phyloP scores from a whole-genome alignment of 64 coral and sea anemone species.

The Actinia equina region DNA sequence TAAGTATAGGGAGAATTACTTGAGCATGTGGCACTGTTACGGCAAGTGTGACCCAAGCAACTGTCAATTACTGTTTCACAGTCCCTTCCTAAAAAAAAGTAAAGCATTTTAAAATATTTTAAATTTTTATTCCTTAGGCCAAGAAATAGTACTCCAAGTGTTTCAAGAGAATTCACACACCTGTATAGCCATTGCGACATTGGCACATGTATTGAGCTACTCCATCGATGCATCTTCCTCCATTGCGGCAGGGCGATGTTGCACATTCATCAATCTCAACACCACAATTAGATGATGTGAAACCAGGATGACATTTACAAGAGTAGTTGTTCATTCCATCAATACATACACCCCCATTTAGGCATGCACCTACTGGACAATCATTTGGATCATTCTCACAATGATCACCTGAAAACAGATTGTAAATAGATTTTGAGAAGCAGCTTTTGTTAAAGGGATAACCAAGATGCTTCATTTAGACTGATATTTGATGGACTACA shows the following conservation, averaged over 20 bases:
- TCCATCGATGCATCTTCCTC: conserved; percentile 54
- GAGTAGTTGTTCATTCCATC: conserved; percentile 52
- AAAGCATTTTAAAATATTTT: not conserved
- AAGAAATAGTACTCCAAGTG: not conserved
- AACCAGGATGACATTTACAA: conserved; percentile 55
- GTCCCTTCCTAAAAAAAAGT: conserved; percentile 31
- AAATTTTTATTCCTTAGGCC: not conserved
- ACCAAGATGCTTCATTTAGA: no score
- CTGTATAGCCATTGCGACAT: conserved; percentile 40
- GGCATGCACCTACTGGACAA: conserved; percentile 22
- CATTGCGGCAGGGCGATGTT: conserved; percentile 55
- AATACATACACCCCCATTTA: conserved; percentile 44
- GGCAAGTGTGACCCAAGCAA: conserved; percentile 41
- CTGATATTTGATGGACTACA: no score
- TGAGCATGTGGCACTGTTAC: conserved; percentile 38
- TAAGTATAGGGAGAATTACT: conserved; percentile 19
- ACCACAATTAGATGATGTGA: conserved; percentile 38
- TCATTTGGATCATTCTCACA: conserved; percentile 51
- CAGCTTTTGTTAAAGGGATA: no score
- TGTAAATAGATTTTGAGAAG: no score
- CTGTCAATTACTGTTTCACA: conserved; percentile 55
- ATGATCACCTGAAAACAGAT: conserved; percentile 11
- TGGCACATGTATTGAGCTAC: conserved; percentile 51
- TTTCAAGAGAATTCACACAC: conserved; percentile 4
- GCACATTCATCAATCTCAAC: conserved; percentile 30